phyloP scores from a whole-genome alignment of 2,113 vertebrate genomes.

The Ageneiosus marmoratus region DNA sequence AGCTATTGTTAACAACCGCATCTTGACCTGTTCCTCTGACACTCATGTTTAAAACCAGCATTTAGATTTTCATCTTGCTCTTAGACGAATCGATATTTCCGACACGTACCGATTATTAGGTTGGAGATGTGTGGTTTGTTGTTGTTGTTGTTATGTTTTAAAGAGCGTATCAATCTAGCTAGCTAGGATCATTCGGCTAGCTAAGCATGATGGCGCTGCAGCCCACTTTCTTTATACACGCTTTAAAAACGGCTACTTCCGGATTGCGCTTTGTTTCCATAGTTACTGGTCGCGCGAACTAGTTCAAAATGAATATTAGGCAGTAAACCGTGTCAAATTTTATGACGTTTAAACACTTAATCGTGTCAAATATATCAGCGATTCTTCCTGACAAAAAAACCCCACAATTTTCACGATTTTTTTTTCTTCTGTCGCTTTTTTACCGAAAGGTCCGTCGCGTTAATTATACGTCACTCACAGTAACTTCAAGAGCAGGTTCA shows the following conservation, averaged over 20 bases:
- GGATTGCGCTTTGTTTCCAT: conserved; percentile 19
- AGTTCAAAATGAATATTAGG: background rate
- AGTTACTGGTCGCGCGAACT: background rate
- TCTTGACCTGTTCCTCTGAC: background rate
- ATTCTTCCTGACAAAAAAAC: too few species aligned
- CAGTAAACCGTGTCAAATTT: background rate
- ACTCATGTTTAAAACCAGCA: background rate
- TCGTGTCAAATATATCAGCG: background rate
- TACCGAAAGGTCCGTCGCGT: background rate
- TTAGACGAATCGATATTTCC: too few species aligned
- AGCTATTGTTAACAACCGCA: conserved; percentile 7
- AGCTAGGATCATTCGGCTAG: conserved; percentile 11
- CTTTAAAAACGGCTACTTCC: background rate
- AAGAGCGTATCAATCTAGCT: background rate
- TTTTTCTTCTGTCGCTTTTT: background rate
- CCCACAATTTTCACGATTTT: background rate
- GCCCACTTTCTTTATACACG: background rate
- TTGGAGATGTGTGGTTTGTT: background rate
- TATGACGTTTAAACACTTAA: background rate
- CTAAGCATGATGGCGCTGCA: conserved; percentile 25
- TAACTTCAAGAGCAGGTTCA: background rate
- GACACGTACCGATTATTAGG: background rate
- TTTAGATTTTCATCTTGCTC: background rate
- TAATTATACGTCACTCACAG: background rate
- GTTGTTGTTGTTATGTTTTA: too few species aligned